These are phyloP conservation scores for Diaphora mendica DNA, from an alignment of 2,888 invertebrate genomes.

Conservation along the genomic window DNA sequence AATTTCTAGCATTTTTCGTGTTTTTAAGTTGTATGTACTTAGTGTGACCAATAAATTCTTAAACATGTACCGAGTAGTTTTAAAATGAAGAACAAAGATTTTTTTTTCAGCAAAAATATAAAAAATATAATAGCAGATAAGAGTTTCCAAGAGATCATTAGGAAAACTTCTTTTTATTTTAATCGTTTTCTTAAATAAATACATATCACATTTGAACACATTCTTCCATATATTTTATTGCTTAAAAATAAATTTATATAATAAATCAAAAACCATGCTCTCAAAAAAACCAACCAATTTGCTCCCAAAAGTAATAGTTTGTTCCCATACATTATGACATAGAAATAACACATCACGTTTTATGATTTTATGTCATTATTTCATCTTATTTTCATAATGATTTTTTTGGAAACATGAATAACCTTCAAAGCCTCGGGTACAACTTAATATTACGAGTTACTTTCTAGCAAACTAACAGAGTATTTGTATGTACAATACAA, in stretches of 20 bases:
- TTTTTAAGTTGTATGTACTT: neutral
- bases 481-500: conserved; percentile 49
- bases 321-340: conserved; percentile 54
- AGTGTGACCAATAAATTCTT: neutral
- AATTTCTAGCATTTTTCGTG: neutral
- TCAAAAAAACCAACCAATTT: conserved; percentile 43
- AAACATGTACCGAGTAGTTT: neutral
- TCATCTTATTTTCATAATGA: neutral
- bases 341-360: conserved; percentile 8
- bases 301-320: conserved; percentile 62
- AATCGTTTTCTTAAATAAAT: conserved; percentile 78
- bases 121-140: conserved; percentile 69
- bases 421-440: conserved; percentile 50
- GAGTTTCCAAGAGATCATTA: conserved; percentile 86
- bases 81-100: neutral
- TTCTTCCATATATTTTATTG: conserved; percentile 75
- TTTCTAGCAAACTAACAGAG: conserved; percentile 50
- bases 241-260: conserved; percentile 58
- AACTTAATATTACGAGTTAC: conserved; percentile 45
- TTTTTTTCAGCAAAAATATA: conserved; percentile 43
- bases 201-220: conserved; percentile 86
- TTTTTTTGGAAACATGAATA: conserved; percentile 12
- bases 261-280: conserved; percentile 28
- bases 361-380: neutral
- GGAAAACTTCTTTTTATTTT: conserved; percentile 82